Evolutionary conservation across 2,888 invertebrate species (phyloP), one percentile per base, ranked within the genome.

Genomic region (Himalopsyche tibetana): DNA sequence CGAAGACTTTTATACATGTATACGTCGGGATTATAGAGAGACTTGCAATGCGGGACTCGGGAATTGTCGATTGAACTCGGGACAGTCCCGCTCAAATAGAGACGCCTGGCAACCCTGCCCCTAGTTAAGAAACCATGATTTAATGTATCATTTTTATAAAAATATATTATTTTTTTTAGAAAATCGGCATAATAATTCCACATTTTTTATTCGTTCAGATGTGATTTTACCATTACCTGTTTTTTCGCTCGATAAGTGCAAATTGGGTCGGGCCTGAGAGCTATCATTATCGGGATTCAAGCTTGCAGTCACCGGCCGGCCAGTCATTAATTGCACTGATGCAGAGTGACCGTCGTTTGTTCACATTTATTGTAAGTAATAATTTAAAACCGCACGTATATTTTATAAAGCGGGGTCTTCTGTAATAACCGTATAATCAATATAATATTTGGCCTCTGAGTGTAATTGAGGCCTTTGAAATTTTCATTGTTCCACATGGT

Each of bases 381-480:
- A 63, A 63, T 63, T 63, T 63, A 28, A 56, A 63, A 63, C 63
- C 19, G 63, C 63, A 28, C 63, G 19, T 63, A 63, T 19, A 63
- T 19, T 28, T 51, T 63, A 11, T 19, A 63, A 19, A 19, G 19
- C 63, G 63, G 28, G 63, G 63, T 19, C 19, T 63, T 63, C 2
- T 63, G 28, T 63, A 63, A 19, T 63, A 19, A 63, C 19, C 63
- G 63, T 63, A 11, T 63, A 63, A 63, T 63, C 63, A 63, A 63
- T 63, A 63, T 63, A 63, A 63, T 63, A 63, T 63, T 63, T 63
- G 63, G 19, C 63, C 63, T 63, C 63, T n/a, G 63, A 63, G 19
- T 11, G 28, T 63, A 63, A 63, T 63, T 63, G 63, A 28, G 28
- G 63, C 63, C 63, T 63, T 63, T 63, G 63, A 63, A 19, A 63